These are phyloP conservation scores for Melanotaenia pygmaea DNA, from an alignment of 2,797 vertebrate genomes.

Conservation along the genomic window DNA sequence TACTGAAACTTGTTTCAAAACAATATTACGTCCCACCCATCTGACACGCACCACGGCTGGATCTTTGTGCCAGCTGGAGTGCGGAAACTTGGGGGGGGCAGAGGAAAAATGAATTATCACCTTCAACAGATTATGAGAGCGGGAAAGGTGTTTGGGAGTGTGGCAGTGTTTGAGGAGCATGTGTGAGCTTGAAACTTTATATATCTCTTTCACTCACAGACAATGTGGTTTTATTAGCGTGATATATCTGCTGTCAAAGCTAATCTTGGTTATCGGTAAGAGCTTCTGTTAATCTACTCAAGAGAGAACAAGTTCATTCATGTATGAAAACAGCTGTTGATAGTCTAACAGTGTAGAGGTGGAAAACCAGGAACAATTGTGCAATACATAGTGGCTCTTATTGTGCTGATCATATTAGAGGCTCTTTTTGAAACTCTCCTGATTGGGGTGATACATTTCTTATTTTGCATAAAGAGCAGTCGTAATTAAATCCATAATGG, in stretches of 20 bases:
- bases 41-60: conserved; percentile 58
- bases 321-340: conserved; percentile 6
- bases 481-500: conserved; percentile 10
- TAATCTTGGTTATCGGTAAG: conserved; percentile 8
- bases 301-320: conserved; percentile 20
- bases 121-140: conserved; percentile 68
- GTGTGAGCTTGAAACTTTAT: conserved; percentile 57
- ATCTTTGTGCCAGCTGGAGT: conserved; percentile 68
- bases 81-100: conserved; percentile 33
- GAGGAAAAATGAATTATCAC: conserved; percentile 75
- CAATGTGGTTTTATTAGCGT: conserved; percentile 3
- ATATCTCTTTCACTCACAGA: conserved; percentile 31
- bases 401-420: neutral
- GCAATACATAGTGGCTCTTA: neutral
- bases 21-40: conserved; percentile 58
- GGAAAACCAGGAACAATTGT: neutral
- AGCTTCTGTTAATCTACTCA: conserved; percentile 6
- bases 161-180: conserved; percentile 49
- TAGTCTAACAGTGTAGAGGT: neutral
- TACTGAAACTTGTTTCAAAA: conserved; percentile 56
- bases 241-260: conserved; percentile 14
- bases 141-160: conserved; percentile 63
- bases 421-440: neutral
- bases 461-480: neutral
- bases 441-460: neutral